Base-by-base conservation (phyloP, 2,113 vertebrate genomes). In the Cairina moschata region DNA sequence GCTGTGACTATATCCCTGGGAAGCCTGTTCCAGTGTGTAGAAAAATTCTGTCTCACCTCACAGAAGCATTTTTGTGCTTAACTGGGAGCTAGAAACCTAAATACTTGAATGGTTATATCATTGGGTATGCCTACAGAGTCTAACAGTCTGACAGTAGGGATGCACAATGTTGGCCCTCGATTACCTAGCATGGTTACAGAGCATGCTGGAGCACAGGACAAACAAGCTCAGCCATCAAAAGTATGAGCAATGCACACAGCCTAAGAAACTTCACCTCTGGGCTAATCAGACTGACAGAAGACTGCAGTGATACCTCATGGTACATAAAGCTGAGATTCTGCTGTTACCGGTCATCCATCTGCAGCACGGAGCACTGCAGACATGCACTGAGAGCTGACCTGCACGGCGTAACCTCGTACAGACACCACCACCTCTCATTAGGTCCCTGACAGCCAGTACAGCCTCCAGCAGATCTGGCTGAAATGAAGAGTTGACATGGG, bases 61-160 rank as follows among this genome's bases (percentile, higher is more conserved):
- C 31, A 85, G 58, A 40, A 1, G 4, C 28, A 6, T 89, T 78
- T 65, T 29, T 28, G 42, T 29, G 69, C 36, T 60, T 81, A 81
- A 23, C 28, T 68, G 34, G 31, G 71, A 91, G 77, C 34, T 42
- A n/a, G 38, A 68, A 52, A 84, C 60, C 38, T n/a, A 42, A 87
- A 82, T 34, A 72, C 9, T 46, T 34, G 56, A 48, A 80, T 38
- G n/a, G 60, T n/a, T 81, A 12, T 4, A 54, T 6, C 73, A 40
- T 17, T 17, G 22, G 54, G 25, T 6, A 22, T 26, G 81, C 31
- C 80, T 50, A 50, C 17, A 17, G 65, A 63, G 62, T 5, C 2
- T 1, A 78, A 8, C 25, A 68, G 46, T 0, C 0, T 12, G 42
- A 25, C 21, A 29, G 36, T 4, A 31, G n/a, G 34, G 73, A 42